Evolutionary conservation across 2,888 invertebrate species (phyloP).

Genomic region (Troilus luridus): DNA sequence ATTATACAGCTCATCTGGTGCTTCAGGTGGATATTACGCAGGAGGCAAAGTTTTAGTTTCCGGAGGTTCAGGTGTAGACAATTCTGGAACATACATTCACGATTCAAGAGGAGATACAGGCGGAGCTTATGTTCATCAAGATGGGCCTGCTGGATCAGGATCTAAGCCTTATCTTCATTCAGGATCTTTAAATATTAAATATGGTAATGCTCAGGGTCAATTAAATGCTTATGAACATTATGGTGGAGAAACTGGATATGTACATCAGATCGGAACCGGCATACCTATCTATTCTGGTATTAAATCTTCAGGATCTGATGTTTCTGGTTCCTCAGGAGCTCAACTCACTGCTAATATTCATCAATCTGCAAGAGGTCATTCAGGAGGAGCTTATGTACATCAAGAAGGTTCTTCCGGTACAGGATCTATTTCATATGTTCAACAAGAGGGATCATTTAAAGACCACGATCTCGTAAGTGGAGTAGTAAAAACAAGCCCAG

Average conservation of each 20-base stretch:
- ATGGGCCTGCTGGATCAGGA: conserved; percentile 56
- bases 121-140: conserved; percentile 63
- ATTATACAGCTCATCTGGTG: not conserved
- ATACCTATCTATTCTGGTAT: not conserved
- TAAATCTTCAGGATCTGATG: not conserved
- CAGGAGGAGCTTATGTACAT: conserved; percentile 59
- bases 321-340: not conserved
- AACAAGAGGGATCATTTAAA: not conserved
- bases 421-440: not conserved
- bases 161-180: conserved; percentile 59
- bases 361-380: conserved; percentile 53
- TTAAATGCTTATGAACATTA: not conserved
- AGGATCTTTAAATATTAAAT: not conserved
- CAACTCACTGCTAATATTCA: not conserved
- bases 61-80: not conserved
- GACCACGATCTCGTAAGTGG: not conserved
- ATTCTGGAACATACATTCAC: conserved; percentile 64
- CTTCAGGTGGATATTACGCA: not conserved
- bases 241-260: not conserved
- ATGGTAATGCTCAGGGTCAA: not conserved
- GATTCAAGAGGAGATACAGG: conserved; percentile 64
- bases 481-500: not conserved
- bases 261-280: not conserved
- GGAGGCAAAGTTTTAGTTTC: not conserved
- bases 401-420: not conserved